Evolutionary conservation across 2,113 vertebrate species (phyloP), one percentile per base, ranked within the genome.

Genomic region (Colistium nudipinnis): DNA sequence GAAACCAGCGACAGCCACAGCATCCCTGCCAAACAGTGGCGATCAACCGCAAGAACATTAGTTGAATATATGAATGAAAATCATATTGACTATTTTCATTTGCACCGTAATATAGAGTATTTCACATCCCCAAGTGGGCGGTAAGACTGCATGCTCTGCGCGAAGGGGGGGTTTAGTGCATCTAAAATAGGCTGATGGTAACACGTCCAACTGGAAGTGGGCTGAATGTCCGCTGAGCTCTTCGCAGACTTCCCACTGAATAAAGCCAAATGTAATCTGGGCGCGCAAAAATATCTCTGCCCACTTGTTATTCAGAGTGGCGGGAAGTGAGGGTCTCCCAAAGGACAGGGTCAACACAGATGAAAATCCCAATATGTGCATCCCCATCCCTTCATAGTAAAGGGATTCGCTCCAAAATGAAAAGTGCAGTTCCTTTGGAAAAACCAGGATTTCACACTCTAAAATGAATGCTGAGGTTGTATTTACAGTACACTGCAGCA

Each of bases 1-100:
- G 96, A 98, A 13, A 97, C 95, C 85, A 98, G 92, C 0, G 96
- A 96, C 66, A 98, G 88, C 96, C 96, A 98, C 83, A 98, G 93
- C 78, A 98, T 96, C 74, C 96, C 96, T 98, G 94, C 7, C 73
- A 33, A 7, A 81, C 7, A 12, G 13, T 4, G 2, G 55, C n/a
- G 56, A 27, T 36, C 2, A 10, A 55, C 49, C 25, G 19, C 0
- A 3, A 38, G 7, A 2, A 62, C 22, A 27, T 38, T 6, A 39
- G 51, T 41, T 44, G 2, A 39, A 52, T 28, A 7, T 10, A 22
- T n/a, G n/a, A n/a, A n/a, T n/a, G n/a, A n/a, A n/a, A n/a, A n/a
- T n/a, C n/a, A n/a, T n/a, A n/a, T n/a, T n/a, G n/a, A n/a, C n/a
- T n/a, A n/a, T n/a, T n/a, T n/a, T n/a, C n/a, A n/a, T n/a, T n/a